Evolutionary conservation across 2,113 vertebrate genomes (phyloP).

Genomic region (Rhipidura dahli): DNA sequence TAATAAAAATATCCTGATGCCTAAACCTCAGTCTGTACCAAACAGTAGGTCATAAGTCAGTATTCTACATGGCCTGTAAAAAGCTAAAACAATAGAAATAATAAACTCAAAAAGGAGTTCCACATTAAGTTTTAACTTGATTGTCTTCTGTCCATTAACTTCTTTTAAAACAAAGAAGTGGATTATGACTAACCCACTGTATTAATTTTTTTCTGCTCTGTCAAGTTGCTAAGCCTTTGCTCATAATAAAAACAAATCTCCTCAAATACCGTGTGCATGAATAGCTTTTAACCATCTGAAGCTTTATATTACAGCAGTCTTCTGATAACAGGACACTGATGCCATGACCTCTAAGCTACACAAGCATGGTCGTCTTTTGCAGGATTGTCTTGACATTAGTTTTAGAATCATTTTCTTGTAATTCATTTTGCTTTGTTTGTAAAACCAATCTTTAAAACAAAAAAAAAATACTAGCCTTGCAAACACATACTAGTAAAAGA

Average conservation of each 20-base stretch:
- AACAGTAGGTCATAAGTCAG: not conserved
- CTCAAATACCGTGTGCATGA: not conserved
- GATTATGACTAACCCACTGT: not conserved
- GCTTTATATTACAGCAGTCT: not conserved
- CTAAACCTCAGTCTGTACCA: not conserved
- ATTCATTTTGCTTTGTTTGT: not conserved
- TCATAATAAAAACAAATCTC: not conserved
- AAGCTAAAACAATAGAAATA: not conserved
- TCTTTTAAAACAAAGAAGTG: not conserved
- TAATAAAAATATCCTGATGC: not conserved
- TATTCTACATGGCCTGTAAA: not conserved
- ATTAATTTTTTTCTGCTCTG: not conserved
- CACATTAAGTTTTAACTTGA: not conserved
- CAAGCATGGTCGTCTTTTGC: not conserved
- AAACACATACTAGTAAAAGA: not conserved
- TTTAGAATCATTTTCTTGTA: not conserved
- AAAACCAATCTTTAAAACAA: not conserved
- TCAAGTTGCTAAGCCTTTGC: not conserved
- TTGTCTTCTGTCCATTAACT: not conserved
- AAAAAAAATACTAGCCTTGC: not conserved
- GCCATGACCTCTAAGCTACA: not conserved
- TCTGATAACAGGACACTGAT: not conserved
- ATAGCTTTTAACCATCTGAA: not conserved
- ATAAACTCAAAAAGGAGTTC: not conserved
- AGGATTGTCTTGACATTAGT: not conserved